Percentiles rank a stretch among this genome's conserved stretches.
Evolutionary conservation across 1,140 invertebrate species (phyloP).

Genomic region (Sminthurides bifidus): DNA sequence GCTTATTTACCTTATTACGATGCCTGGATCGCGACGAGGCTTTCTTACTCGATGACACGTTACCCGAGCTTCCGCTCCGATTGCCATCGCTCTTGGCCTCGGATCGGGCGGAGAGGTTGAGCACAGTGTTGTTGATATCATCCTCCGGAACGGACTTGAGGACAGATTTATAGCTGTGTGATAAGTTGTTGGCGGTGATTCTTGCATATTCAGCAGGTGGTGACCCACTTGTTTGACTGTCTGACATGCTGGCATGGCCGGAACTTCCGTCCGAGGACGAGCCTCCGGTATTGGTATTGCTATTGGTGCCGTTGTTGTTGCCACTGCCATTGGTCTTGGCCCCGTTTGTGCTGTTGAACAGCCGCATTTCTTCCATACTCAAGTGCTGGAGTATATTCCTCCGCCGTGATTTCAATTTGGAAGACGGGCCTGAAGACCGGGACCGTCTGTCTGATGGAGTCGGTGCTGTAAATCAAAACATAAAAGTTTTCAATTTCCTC

Average conservation of each 20-base stretch:
- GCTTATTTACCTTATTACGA: conserved; percentile 21
- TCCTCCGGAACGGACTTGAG: conserved; percentile 55
- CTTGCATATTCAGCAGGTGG: conserved; percentile 28
- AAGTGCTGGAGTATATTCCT: conserved; percentile 47
- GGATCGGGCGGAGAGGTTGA: neutral
- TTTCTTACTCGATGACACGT: conserved; percentile 14
- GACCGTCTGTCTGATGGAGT: conserved; percentile 28
- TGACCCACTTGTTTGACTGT: conserved; percentile 30
- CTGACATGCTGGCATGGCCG: conserved; percentile 29
- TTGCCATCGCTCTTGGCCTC: conserved; percentile 2
- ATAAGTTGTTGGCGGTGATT: conserved; percentile 36
- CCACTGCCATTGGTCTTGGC: conserved; percentile 5
- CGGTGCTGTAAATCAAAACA: conserved; percentile 13
- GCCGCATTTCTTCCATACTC: conserved; percentile 49
- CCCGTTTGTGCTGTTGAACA: conserved; percentile 44
- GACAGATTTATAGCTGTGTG: conserved; percentile 44
- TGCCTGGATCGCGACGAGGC: conserved; percentile 20
- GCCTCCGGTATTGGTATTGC: conserved; percentile 27
- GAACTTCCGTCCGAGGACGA: conserved; percentile 29
- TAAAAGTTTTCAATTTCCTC: neutral
- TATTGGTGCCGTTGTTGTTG: neutral
- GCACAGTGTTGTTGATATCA: conserved; percentile 44
- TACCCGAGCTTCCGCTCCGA: conserved; percentile 13
- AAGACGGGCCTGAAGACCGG: conserved; percentile 32
- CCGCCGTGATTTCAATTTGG: conserved; percentile 38